A percentile compares a stretch with the other conserved stretches of the same genome.
phyloP scores from a whole-genome alignment of 1,140 invertebrate species.

The Calephelis virginiensis region DNA sequence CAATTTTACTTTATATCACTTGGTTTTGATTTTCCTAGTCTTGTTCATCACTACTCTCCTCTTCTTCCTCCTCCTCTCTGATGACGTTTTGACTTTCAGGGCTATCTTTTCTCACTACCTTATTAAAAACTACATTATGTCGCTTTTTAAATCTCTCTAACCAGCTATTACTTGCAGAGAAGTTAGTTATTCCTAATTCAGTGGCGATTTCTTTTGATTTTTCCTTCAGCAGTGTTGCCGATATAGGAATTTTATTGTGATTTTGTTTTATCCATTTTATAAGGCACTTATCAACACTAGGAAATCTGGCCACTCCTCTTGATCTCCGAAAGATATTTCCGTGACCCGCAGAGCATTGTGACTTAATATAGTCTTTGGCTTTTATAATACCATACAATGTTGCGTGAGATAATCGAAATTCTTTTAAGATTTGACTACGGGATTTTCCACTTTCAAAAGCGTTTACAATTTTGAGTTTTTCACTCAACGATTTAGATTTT shows the following conservation, averaged over 20 bases:
- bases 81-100: background rate
- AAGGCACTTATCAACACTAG: conserved; percentile 1
- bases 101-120: background rate
- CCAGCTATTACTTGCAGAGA: conserved; percentile 6
- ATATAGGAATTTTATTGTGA: background rate
- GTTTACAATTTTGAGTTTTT: conserved; percentile 8
- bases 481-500: background rate
- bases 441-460: background rate
- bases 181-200: conserved; percentile 3
- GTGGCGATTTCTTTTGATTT: conserved; percentile 12
- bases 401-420: conserved; percentile 1
- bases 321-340: background rate
- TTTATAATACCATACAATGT: background rate
- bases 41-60: background rate
- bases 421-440: background rate
- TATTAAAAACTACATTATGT: conserved; percentile 14
- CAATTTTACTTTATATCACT: no score
- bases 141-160: conserved; percentile 8
- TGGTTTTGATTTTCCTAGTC: background rate
- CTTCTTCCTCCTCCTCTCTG: background rate
- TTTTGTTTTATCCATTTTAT: conserved; percentile 8
- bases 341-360: background rate
- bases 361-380: conserved; percentile 1
- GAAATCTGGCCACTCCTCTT: background rate
- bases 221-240: background rate